These are phyloP conservation scores for Phoenoteleia sp. DNA, from an alignment of 2,888 invertebrate species.

Conservation along the genomic window DNA sequence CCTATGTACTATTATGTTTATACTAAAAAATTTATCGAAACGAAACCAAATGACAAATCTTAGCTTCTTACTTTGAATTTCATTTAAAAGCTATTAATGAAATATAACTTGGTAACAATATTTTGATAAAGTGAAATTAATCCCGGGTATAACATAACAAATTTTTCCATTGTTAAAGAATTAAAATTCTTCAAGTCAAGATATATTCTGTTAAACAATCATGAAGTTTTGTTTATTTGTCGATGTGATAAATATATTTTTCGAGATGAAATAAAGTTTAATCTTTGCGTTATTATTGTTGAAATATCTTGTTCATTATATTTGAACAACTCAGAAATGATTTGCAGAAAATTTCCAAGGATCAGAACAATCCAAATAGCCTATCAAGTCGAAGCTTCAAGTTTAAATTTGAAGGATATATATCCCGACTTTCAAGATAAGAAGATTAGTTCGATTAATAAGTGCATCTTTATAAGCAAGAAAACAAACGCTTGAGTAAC, in stretches of 20 bases:
- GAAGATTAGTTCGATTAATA: slow-evolving; percentile 66
- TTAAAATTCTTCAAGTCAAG: neutral
- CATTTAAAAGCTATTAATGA: neutral
- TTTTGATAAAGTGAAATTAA: no score
- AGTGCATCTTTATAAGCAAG: slow-evolving; percentile 54
- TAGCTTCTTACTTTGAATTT: neutral
- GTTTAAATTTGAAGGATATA: slow-evolving; percentile 69
- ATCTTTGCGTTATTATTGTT: slow-evolving; percentile 39
- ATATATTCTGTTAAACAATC: neutral
- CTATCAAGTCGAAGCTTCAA: slow-evolving; percentile 66
- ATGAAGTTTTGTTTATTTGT: slow-evolving; percentile 21
- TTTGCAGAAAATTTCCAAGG: slow-evolving; percentile 68
- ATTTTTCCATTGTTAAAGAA: neutral
- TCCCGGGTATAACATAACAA: neutral
- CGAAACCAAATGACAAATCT: neutral
- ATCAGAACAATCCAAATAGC: slow-evolving; percentile 64
- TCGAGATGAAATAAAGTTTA: slow-evolving; percentile 40
- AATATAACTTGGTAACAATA: neutral
- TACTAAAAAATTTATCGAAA: slow-evolving; percentile 16
- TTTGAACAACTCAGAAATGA: slow-evolving; percentile 63
- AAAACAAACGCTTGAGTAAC: slow-evolving; percentile 46
- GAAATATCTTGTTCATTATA: slow-evolving; percentile 36
- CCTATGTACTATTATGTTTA: slow-evolving; percentile 39
- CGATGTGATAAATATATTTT: slow-evolving; percentile 12
- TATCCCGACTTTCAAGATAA: slow-evolving; percentile 68